Conservation (phyloP, 1,140 invertebrate genomes). For the Phymastichus coffea region DNA sequence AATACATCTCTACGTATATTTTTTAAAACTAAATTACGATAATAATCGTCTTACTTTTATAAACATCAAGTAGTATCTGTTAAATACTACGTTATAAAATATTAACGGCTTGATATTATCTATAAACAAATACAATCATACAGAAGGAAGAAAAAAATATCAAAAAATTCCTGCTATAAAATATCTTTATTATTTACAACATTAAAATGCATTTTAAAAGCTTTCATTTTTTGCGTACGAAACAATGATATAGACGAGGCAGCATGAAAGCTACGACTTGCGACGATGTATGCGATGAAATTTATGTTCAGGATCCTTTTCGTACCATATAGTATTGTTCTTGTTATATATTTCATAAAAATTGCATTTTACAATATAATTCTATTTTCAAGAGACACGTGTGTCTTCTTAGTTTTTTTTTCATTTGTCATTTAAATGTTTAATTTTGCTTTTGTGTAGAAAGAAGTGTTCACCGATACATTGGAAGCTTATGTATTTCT, state of each 20-base stretch:
- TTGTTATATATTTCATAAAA: slow-evolving; percentile 17
- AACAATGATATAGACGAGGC: slow-evolving; percentile 22
- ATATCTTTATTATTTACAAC: slow-evolving; percentile 29
- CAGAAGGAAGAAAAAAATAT: too few relatives aligned
- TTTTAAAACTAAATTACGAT: too few relatives aligned
- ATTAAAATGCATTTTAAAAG: slow-evolving; percentile 28
- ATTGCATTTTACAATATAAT: slow-evolving; percentile 25
- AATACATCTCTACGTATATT: too few relatives aligned
- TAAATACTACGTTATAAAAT: too few relatives aligned
- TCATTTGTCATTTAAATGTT: slow-evolving; percentile 1
- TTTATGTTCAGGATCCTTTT: slow-evolving; percentile 18
- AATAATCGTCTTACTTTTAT: too few relatives aligned
- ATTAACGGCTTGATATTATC: too few relatives aligned
- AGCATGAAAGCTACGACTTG: slow-evolving; percentile 21
- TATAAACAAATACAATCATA: too few relatives aligned
- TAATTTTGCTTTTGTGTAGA: slow-evolving; percentile 8
- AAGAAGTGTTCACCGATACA: slow-evolving; percentile 1
- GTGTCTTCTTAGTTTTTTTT: not conserved
- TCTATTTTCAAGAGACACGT: slow-evolving; percentile 8
- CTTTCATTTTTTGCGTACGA: slow-evolving; percentile 13
- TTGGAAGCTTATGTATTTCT: slow-evolving; percentile 19
- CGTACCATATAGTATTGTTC: slow-evolving; percentile 8
- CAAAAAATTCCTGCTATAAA: slow-evolving; percentile 27
- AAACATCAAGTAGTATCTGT: too few relatives aligned
- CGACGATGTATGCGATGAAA: slow-evolving; percentile 8